Evolutionary conservation across 2,888 invertebrate species (phyloP).

Genomic region (Charanyca ferruginea): DNA sequence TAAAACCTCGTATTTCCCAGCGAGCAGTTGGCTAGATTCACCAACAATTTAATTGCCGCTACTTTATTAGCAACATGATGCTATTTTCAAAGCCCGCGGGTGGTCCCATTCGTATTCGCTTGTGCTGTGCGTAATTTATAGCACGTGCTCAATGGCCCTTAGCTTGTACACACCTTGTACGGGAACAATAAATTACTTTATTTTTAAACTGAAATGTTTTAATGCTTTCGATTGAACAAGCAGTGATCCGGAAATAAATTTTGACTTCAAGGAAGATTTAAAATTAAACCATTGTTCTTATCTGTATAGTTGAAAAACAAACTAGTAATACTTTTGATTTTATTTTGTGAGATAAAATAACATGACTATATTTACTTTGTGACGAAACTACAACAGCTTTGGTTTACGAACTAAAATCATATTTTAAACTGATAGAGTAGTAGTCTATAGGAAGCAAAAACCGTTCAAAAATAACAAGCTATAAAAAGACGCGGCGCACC

Average conservation of each 20-base stretch:
- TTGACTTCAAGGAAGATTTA: background rate
- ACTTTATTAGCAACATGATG: constrained; percentile 18
- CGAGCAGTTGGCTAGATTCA: constrained; percentile 32
- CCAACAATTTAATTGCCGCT: background rate
- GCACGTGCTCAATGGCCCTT: constrained; percentile 46
- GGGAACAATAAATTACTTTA: constrained; percentile 45
- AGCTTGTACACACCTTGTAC: constrained; percentile 44
- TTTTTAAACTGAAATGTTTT: constrained; percentile 21
- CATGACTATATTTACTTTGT: background rate
- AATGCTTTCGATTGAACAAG: background rate
- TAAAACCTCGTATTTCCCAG: constrained; percentile 58
- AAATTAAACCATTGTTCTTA: background rate
- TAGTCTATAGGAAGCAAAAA: constrained; percentile 3
- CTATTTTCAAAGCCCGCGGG: constrained; percentile 52
- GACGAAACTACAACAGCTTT: background rate
- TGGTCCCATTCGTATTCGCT: constrained; percentile 64
- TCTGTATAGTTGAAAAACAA: background rate
- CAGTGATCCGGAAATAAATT: constrained; percentile 8
- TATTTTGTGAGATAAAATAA: background rate
- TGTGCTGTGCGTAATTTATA: constrained; percentile 56
- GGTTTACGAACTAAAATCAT: constrained; percentile 4
- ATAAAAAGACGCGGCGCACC: constrained; percentile 2
- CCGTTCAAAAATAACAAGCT: constrained; percentile 24
- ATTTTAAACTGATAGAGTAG: constrained; percentile 20
- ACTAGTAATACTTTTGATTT: background rate